A percentile compares a stretch with the other conserved stretches of the same genome.
phyloP scores from a whole-genome alignment of 2,797 vertebrate genomes.

The Microcaecilia unicolor region DNA sequence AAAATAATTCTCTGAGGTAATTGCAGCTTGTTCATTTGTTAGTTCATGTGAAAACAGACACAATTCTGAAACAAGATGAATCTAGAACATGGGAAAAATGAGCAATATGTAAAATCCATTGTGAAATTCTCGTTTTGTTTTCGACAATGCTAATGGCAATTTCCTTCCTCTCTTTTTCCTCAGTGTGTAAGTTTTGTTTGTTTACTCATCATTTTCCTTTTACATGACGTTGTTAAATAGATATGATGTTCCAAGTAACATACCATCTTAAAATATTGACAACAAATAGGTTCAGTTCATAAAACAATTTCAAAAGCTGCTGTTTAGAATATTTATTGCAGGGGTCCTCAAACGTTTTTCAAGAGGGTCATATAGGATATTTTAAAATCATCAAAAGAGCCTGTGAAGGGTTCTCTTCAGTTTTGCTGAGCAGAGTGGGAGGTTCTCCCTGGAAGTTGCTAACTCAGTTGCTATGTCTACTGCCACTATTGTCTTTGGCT shows the following conservation, averaged over 20 bases:
- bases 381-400: no score
- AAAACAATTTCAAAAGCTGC: conserved; percentile 52
- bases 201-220: conserved; percentile 17
- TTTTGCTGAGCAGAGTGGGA: no score
- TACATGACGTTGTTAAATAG: conserved; percentile 42
- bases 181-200: conserved; percentile 1
- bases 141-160: conserved; percentile 10
- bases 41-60: conserved; percentile 14
- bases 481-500: no score
- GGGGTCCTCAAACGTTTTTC: no score
- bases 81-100: conserved; percentile 3
- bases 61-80: conserved; percentile 6
- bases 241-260: conserved; percentile 45
- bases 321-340: conserved; percentile 63
- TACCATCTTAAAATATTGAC: conserved; percentile 44
- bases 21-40: conserved; percentile 1
- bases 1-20: conserved; percentile 5
- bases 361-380: no score
- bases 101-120: neutral
- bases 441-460: no score
- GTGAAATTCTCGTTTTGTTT: conserved; percentile 2
- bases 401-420: no score
- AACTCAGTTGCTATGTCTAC: no score
- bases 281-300: conserved; percentile 63
- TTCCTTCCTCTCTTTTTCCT: conserved; percentile 11